Evolutionary conservation across 2,797 vertebrate species (phyloP).

Genomic region (Trachurus trachurus): DNA sequence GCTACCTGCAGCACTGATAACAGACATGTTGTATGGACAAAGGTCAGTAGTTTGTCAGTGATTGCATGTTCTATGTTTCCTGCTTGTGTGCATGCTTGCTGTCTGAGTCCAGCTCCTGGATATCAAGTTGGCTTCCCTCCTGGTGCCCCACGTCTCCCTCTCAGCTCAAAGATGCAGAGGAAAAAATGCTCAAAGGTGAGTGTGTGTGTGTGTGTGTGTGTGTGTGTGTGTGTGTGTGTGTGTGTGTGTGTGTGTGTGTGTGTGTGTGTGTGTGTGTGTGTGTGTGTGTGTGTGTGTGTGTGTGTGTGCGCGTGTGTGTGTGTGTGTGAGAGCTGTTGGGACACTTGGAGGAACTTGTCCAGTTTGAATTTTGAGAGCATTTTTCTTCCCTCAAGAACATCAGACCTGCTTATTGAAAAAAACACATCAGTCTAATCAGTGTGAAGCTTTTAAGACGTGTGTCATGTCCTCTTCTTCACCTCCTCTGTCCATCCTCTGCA

Average conservation of each 20-base stretch:
- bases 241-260: too few relatives aligned
- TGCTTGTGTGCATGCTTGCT: conserved; percentile 30
- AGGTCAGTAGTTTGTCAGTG: conserved; percentile 63
- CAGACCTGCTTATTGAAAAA: neutral
- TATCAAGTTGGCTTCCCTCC: conserved; percentile 93
- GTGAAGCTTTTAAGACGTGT: neutral
- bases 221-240: too few relatives aligned
- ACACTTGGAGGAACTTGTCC: neutral
- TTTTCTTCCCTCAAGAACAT: neutral
- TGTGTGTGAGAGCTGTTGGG: neutral
- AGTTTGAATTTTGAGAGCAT: neutral
- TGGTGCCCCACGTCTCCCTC: conserved; percentile 94
- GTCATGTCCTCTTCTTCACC: neutral
- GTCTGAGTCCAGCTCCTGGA: conserved; percentile 85
- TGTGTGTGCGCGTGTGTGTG: too few relatives aligned
- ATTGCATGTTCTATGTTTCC: conserved; percentile 25
- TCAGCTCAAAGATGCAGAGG: conserved; percentile 93
- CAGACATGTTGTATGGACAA: conserved; percentile 53
- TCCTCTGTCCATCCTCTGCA: conserved; percentile 63
- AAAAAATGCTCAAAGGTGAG: conserved; percentile 95
- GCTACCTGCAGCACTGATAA: conserved; percentile 49
- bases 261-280: too few relatives aligned
- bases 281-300: conserved; percentile 87
- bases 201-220: conserved; percentile 25
- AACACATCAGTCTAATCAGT: neutral